Evolutionary conservation across 1,140 invertebrate genomes (phyloP), one percentile per base, ranked within the genome.

Genomic region (Aphelenchoides avenae): DNA sequence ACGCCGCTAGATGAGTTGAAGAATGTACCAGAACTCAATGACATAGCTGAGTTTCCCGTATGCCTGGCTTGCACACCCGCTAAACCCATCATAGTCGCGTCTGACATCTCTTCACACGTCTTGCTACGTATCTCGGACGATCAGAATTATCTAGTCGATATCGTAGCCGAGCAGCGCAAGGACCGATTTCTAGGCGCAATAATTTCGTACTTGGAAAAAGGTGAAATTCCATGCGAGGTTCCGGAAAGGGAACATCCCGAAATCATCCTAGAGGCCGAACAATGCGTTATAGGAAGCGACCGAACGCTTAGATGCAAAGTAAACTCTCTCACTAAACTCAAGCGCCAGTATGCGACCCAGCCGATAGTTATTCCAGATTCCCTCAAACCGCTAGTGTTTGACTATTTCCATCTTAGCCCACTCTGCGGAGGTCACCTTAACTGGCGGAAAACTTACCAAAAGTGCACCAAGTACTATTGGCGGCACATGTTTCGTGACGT

Each of bases 391-490:
- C 24, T 57, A n/a, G 37, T 57, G 4, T 55, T 55, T 55, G 48
- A 55, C 18, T 55, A 30, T 0, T 55, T 55, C 15, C 52, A 55
- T 26, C 26, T 6, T 3, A 37, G 22, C 6, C 15, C 18, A 6
- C n/a, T 54, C 2, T 37, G 27, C 0, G 51, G 54, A 27, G 49
- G 51, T n/a, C 51, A 54, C 22, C 26, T 52, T 13, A 57, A 31
- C 11, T 20, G 22, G 5, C 9, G 41, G 6, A 57, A 57, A 26
- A 39, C 30, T 3, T 13, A 40, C 7, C 52, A 40, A 15, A 57
- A 54, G 43, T n/a, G n/a, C n/a, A 31, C 54, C 3, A 27, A 36
- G 27, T 57, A 57, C 11, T 54, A 55, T n/a, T 57, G 54, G 54
- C 36, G 34, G 11, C 22, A 26, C n/a, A 26, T 57, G 2, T 5